phyloP scores from a whole-genome alignment of 2,888 invertebrate genomes.

The Rhamnusium bicolor region DNA sequence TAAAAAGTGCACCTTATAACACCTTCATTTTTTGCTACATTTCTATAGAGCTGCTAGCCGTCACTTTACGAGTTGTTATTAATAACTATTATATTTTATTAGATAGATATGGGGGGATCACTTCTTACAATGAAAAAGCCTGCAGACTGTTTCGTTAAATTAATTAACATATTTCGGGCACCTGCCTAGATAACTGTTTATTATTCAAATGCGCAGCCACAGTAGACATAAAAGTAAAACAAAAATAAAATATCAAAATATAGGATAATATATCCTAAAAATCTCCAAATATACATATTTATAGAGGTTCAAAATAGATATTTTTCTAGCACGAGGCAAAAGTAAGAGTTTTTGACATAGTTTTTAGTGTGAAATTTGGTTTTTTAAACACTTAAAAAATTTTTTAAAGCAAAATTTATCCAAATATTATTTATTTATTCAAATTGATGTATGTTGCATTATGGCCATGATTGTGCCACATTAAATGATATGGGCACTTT shows the following conservation, averaged over 20 bases:
- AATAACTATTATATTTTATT: constrained; percentile 34
- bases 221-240: background rate
- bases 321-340: no score
- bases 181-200: constrained; percentile 16
- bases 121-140: background rate
- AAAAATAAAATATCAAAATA: background rate
- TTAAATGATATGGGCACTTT: no score
- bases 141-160: constrained; percentile 9
- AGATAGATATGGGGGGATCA: constrained; percentile 24
- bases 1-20: constrained; percentile 4
- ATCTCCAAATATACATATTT: background rate
- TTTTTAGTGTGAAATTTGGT: no score
- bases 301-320: background rate
- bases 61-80: constrained; percentile 36
- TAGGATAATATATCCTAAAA: background rate
- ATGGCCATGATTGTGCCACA: no score
- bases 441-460: no score
- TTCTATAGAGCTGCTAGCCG: constrained; percentile 29
- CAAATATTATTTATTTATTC: no score
- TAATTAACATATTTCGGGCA: constrained; percentile 17
- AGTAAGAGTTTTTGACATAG: no score
- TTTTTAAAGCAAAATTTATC: no score
- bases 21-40: constrained; percentile 33
- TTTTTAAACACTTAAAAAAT: no score
- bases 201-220: background rate